Evolutionary conservation across 2,113 vertebrate species (phyloP).

Genomic region (Ondatra zibethicus): DNA sequence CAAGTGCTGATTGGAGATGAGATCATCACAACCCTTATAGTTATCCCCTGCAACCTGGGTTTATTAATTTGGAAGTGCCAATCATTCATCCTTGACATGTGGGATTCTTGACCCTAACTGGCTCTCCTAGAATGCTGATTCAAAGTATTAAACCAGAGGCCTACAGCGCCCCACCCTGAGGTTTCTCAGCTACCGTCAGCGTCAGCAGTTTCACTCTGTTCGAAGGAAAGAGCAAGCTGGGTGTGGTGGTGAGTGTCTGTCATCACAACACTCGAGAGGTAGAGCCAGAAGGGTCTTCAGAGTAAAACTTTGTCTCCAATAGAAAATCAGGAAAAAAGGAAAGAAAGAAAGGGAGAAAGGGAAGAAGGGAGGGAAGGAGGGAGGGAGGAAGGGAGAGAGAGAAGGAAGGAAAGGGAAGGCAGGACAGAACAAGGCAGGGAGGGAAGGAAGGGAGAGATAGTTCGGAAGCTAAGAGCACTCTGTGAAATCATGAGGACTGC

Average conservation of each 20-base stretch:
- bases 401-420: too few species aligned
- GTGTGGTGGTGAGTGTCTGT: not conserved
- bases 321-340: not conserved
- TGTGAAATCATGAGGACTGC: not conserved
- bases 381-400: too few species aligned
- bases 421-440: not conserved
- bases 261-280: not conserved
- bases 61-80: not conserved
- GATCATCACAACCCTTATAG: not conserved
- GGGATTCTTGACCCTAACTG: not conserved
- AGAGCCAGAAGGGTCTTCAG: not conserved
- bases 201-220: not conserved
- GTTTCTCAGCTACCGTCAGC: not conserved
- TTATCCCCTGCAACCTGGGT: not conserved
- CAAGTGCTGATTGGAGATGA: not conserved
- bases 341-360: not conserved
- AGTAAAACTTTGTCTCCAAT: not conserved
- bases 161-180: not conserved
- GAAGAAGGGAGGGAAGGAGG: rapidly evolving
- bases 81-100: not conserved
- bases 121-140: not conserved
- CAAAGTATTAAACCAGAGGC: not conserved
- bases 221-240: not conserved
- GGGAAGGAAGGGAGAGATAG: not conserved
- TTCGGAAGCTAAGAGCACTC: not conserved